phyloP scores from a whole-genome alignment of 2,113 vertebrate species.

The Sinocyclocheilus anophthalmus region DNA sequence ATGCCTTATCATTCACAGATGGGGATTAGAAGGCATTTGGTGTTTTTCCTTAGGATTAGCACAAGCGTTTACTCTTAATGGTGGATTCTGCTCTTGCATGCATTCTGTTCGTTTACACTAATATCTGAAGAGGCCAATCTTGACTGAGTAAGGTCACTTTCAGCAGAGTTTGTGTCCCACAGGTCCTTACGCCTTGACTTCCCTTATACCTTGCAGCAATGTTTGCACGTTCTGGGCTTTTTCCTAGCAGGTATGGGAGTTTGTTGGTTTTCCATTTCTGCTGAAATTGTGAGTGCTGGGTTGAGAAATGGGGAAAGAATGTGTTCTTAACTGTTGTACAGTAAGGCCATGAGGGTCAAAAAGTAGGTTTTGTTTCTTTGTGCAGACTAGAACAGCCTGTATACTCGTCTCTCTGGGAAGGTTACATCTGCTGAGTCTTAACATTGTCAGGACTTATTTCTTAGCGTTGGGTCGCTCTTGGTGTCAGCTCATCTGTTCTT shows the following conservation, averaged over 20 bases:
- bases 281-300: neutral
- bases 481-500: neutral
- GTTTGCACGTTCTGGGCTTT: neutral
- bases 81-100: neutral
- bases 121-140: neutral
- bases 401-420: neutral
- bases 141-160: slow-evolving; percentile 5
- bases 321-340: neutral
- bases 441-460: neutral
- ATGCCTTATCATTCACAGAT: slow-evolving; percentile 18
- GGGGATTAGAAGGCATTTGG: slow-evolving; percentile 4
- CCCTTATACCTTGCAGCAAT: neutral
- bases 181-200: neutral
- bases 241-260: neutral
- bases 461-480: neutral
- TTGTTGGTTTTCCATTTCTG: neutral
- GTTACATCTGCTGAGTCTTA: neutral
- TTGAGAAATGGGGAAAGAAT: neutral
- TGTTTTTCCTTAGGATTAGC: neutral
- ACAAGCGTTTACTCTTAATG: neutral
- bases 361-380: neutral
- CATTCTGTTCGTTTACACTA: neutral
- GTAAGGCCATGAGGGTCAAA: neutral
- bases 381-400: neutral
- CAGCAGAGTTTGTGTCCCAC: neutral